These are phyloP conservation scores for Parapsyche elsis DNA, from an alignment of 1,140 invertebrate species.

Conservation along the genomic window DNA sequence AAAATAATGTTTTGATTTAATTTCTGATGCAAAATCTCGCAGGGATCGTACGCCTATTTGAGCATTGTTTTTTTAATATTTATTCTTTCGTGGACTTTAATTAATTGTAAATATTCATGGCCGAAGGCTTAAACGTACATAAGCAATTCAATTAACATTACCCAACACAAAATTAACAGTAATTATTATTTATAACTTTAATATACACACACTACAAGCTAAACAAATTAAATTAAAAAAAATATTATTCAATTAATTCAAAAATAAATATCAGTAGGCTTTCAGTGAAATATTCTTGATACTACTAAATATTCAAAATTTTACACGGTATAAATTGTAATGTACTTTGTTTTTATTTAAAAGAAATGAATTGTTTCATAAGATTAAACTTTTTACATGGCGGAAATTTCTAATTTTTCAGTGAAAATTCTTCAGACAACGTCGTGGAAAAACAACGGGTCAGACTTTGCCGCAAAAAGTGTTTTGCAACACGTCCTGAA, in stretches of 20 bases:
- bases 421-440: too few relatives aligned
- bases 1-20: constrained; percentile 8
- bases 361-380: background rate
- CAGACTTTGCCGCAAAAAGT: background rate
- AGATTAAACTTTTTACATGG: too few relatives aligned
- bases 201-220: too few relatives aligned
- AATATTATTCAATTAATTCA: too few relatives aligned
- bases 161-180: too few relatives aligned
- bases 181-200: too few relatives aligned
- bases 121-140: background rate
- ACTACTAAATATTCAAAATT: too few relatives aligned
- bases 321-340: background rate
- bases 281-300: too few relatives aligned
- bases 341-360: background rate
- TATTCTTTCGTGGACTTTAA: background rate
- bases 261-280: too few relatives aligned
- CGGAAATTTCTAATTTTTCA: too few relatives aligned
- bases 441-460: constrained; percentile 23
- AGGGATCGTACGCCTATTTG: background rate
- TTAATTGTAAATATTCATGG: too few relatives aligned
- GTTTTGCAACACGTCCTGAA: background rate
- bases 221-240: too few relatives aligned
- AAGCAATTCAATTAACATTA: background rate
- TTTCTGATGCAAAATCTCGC: background rate
- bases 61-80: background rate